A percentile compares a stretch with the other conserved stretches of the same genome.
Evolutionary conservation across 2,888 invertebrate species (phyloP).

Genomic region (Brenthis hecate): DNA sequence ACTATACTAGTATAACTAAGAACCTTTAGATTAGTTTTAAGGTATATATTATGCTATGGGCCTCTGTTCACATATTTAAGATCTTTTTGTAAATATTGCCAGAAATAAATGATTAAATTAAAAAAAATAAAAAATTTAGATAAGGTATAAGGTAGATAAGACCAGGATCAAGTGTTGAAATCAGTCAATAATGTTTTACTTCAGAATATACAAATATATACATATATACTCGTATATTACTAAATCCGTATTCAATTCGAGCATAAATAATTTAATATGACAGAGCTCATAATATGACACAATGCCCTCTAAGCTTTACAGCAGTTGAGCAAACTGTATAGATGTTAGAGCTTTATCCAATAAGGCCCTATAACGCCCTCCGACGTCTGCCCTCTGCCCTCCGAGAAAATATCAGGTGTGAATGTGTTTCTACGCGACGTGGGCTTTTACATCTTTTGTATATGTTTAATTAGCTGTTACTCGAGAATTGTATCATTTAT

Average conservation of each 20-base stretch:
- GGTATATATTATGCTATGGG: too few relatives aligned
- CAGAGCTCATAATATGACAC: slow-evolving; percentile 8
- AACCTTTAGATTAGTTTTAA: too few relatives aligned
- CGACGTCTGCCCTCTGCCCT: slow-evolving; percentile 42
- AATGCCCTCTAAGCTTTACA: slow-evolving; percentile 28
- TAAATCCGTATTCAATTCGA: neutral
- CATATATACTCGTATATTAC: neutral
- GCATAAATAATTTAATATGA: slow-evolving; percentile 18
- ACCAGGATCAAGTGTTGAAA: too few relatives aligned
- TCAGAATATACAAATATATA: too few relatives aligned
- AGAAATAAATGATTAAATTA: too few relatives aligned
- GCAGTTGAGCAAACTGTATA: slow-evolving; percentile 39
- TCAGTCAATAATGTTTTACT: too few relatives aligned
- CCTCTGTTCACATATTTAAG: too few relatives aligned
- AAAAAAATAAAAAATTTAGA: too few relatives aligned
- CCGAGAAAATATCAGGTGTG: slow-evolving; percentile 31
- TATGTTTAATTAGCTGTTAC: slow-evolving; percentile 3
- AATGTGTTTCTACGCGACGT: slow-evolving; percentile 27
- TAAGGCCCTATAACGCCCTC: slow-evolving; percentile 45
- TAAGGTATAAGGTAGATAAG: too few relatives aligned
- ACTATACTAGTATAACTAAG: too few relatives aligned
- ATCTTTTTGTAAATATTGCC: too few relatives aligned
- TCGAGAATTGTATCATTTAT: neutral
- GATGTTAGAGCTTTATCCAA: slow-evolving; percentile 45
- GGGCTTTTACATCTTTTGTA: slow-evolving; percentile 5